Conservation (phyloP, 2,888 invertebrate genomes). For the Osedax fenrisi region DNA sequence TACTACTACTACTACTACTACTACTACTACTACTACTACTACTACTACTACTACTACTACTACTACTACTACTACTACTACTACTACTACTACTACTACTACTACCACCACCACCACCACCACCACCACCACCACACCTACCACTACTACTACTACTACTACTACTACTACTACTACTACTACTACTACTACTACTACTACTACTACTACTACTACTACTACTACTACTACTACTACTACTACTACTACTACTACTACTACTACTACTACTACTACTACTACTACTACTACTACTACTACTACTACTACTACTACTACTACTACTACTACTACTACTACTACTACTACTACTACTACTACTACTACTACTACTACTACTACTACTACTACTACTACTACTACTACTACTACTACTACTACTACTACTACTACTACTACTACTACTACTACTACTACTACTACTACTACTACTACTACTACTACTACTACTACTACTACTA, state of each 20-base stretch:
- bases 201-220: too few species aligned
- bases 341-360: not conserved
- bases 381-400: not conserved
- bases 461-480: slow-evolving; percentile 11
- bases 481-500: not conserved
- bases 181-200: too few species aligned
- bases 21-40: slow-evolving; percentile 8
- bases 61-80: slow-evolving; percentile 20
- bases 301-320: slow-evolving; percentile 29
- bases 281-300: slow-evolving; percentile 27
- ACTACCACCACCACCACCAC: slow-evolving; percentile 17
- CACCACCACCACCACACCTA: too few species aligned
- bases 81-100: slow-evolving; percentile 21
- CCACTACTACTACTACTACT: slow-evolving; percentile 16
- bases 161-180: slow-evolving; percentile 13
- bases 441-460: slow-evolving; percentile 11
- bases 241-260: not conserved
- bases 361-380: not conserved
- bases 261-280: slow-evolving; percentile 22
- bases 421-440: slow-evolving; percentile 10
- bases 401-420: slow-evolving; percentile 10
- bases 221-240: too few species aligned
- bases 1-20: not conserved
- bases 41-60: slow-evolving; percentile 18
- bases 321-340: slow-evolving; percentile 27